Base-by-base conservation (phyloP, 2,888 invertebrate species). In the Creontiades dilutus region DNA sequence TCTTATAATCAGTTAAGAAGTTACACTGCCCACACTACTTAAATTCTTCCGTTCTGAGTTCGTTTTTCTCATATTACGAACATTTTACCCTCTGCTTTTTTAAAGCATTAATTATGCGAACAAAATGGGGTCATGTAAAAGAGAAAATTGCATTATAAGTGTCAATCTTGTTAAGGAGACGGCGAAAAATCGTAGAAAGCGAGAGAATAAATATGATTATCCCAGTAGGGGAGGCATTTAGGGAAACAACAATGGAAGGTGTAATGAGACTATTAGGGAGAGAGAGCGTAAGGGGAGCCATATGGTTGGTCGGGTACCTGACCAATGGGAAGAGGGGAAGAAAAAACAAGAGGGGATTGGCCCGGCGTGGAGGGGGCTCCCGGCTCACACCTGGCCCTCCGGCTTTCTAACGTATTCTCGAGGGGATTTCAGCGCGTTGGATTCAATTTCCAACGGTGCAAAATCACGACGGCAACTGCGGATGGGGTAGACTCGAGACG, bases 241-340 rank as follows among this genome's bases (percentile, higher is more conserved):
- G 82, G 11, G 82, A 52, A 52, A 86, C 14, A 86, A 86, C 86
- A 86, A 86, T 86, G 75, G 86, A 46, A 86, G 85, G 75, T 47
- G 86, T 86, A 86, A 86, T 86, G 86, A 86, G 75, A 75, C 86
- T 75, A 75, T 46, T 75, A 19, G 68, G 68, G 48, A 55, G 46
- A 19, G 86, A 75, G 37, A 46, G 86, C 68, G 48, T 14, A 75
- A 48, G 52, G 76, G 88, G 52, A 82, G 89, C 52, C 89, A 75
- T 89, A 89, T 68, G 89, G 89, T 89, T 89, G 89, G 89, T 75
- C 48, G 84, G 27, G 48, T 89, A 89, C 89, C 89, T 89, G 89
- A 89, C 89, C 89, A 89, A 89, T 89, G 68, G 84, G 75, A 19
- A 23, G 89, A 28, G 81, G 80, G 81, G 80, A 75, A 52, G 80